A percentile compares a stretch with the other conserved stretches of the same genome.
Evolutionary conservation across 2,113 vertebrate species (phyloP).

Genomic region (Lamprotornis superbus): DNA sequence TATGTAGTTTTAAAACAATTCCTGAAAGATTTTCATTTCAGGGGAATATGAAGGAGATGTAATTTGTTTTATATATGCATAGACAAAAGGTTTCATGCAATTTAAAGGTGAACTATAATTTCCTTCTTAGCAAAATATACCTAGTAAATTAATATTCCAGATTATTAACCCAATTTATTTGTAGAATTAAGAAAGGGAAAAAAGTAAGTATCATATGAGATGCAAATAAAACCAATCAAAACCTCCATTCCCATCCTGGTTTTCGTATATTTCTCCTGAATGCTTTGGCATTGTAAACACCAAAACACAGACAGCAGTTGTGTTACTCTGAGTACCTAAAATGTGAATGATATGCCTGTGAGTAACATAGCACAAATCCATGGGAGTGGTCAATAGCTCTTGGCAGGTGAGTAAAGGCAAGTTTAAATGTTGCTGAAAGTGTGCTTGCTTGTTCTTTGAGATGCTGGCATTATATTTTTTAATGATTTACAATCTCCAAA

Average conservation of each 20-base stretch:
- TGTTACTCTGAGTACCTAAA: not conserved
- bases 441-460: not conserved
- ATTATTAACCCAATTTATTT: not conserved
- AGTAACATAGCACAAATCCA: not conserved
- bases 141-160: conserved; percentile 49
- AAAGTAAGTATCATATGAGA: not conserved
- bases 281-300: not conserved
- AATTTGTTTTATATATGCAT: not conserved
- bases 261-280: not conserved
- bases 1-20: conserved; percentile 51
- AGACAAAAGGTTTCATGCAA: not conserved
- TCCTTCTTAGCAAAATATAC: conserved; percentile 13
- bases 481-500: not conserved
- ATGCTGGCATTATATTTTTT: not conserved
- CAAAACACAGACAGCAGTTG: not conserved
- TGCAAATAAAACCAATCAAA: not conserved
- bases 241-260: not conserved
- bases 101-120: conserved; percentile 48
- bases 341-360: not conserved
- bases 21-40: conserved; percentile 50
- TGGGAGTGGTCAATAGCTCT: not conserved
- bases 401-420: not conserved
- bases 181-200: not conserved
- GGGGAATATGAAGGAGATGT: conserved; percentile 11
- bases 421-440: not conserved